Percentiles rank a stretch among this genome's conserved stretches.
These are phyloP conservation scores for Cephus cinctus DNA, from an alignment of 1,140 invertebrate species.

Conservation along the genomic window DNA sequence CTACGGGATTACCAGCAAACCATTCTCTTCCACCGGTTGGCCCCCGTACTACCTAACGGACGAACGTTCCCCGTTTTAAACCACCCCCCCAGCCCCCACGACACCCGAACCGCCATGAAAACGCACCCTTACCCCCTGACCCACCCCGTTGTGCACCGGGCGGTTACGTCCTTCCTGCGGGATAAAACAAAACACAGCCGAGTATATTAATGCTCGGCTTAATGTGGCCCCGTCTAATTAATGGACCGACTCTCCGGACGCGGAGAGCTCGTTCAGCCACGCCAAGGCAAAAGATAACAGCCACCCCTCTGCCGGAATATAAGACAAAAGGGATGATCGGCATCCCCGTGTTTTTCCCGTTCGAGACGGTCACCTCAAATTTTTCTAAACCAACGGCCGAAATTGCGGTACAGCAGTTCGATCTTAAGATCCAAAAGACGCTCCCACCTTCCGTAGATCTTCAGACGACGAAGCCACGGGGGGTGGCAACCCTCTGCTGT, in stretches of 20 bases:
- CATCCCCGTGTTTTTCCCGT: no score
- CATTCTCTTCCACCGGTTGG: slow-evolving; percentile 25
- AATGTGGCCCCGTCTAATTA: slow-evolving; percentile 55
- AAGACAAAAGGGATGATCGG: slow-evolving; percentile 8
- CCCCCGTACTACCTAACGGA: no score
- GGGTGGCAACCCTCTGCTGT: no score
- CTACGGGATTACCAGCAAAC: slow-evolving; percentile 41
- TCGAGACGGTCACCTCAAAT: no score
- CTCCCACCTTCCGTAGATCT: no score
- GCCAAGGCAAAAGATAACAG: slow-evolving; percentile 44
- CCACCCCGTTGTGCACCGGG: not conserved
- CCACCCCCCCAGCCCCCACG: not conserved
- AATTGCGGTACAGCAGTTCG: no score
- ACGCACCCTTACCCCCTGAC: slow-evolving; percentile 21
- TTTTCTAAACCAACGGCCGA: no score
- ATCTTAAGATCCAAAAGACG: no score
- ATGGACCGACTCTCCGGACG: slow-evolving; percentile 52
- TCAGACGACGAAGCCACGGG: no score
- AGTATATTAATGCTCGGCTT: slow-evolving; percentile 58
- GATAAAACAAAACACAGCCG: slow-evolving; percentile 57
- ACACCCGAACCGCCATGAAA: slow-evolving; percentile 1
- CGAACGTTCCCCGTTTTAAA: slow-evolving; percentile 9
- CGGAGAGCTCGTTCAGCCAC: slow-evolving; percentile 22
- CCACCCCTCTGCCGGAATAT: slow-evolving; percentile 9
- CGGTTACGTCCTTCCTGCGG: slow-evolving; percentile 47